Conservation (phyloP, 1,140 invertebrate genomes). For the Zaprionus ghesquierei region DNA sequence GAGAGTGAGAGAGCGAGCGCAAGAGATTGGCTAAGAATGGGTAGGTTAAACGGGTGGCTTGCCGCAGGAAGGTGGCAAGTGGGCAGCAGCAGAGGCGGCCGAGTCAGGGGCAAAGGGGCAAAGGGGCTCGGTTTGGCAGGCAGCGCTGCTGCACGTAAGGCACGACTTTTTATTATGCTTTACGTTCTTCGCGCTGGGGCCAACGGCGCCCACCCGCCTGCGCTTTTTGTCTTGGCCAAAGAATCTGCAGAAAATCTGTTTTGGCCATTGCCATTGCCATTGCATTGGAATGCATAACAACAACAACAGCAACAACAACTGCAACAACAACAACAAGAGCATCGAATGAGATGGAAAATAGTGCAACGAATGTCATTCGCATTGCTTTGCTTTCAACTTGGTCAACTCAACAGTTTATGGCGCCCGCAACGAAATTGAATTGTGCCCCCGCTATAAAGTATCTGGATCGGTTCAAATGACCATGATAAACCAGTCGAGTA, state of each 20-base stretch:
- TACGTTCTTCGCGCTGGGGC: slow-evolving; percentile 68
- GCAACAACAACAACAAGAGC: not conserved
- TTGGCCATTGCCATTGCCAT: slow-evolving; percentile 64
- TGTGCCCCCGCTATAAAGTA: slow-evolving; percentile 38
- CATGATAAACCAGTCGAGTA: slow-evolving; percentile 23
- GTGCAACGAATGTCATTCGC: slow-evolving; percentile 70
- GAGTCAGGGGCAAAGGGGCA: slow-evolving; percentile 1
- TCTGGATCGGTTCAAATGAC: slow-evolving; percentile 25
- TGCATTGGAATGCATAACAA: slow-evolving; percentile 69
- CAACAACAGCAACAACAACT: slow-evolving; percentile 25
- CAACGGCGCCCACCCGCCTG: slow-evolving; percentile 76
- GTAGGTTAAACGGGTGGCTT: slow-evolving; percentile 23
- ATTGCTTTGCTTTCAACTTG: slow-evolving; percentile 57
- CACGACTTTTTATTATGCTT: slow-evolving; percentile 79
- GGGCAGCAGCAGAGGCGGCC: not conserved
- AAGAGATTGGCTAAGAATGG: slow-evolving; percentile 26
- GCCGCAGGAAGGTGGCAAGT: not conserved
- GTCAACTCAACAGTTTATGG: slow-evolving; percentile 52
- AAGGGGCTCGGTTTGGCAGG: no score
- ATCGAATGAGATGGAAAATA: slow-evolving; percentile 46
- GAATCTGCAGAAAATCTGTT: slow-evolving; percentile 64
- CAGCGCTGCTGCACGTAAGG: slow-evolving; percentile 71
- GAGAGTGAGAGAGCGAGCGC: not conserved
- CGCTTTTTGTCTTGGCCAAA: slow-evolving; percentile 54
- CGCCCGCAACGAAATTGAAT: slow-evolving; percentile 54